These are phyloP conservation scores for Brachirus orientalis DNA, from an alignment of 2,113 vertebrate genomes.

Conservation along the genomic window DNA sequence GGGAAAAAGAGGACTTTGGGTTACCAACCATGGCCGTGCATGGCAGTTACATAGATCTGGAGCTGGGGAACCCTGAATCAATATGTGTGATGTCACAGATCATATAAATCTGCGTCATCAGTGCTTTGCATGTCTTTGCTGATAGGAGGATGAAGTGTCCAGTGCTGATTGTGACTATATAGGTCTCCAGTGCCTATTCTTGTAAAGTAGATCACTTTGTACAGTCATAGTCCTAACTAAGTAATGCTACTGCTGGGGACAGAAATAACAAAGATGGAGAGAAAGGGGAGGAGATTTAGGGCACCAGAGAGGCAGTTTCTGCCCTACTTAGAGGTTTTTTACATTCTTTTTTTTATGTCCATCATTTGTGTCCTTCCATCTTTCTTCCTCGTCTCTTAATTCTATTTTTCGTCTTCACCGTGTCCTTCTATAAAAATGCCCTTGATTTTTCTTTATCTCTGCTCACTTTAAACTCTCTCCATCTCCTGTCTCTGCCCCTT, in stretches of 20 bases:
- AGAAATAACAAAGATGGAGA: slow-evolving; percentile 45
- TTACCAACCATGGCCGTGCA: slow-evolving; percentile 10
- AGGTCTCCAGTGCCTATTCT: slow-evolving; percentile 74
- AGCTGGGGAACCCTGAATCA: slow-evolving; percentile 53
- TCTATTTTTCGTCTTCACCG: slow-evolving; percentile 10
- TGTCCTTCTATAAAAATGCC: slow-evolving; percentile 25
- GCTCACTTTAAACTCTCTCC: slow-evolving; percentile 12
- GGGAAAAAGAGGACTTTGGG: slow-evolving; percentile 18
- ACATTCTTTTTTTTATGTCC: slow-evolving; percentile 44
- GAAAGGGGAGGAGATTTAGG: slow-evolving; percentile 37
- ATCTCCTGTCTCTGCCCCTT: background rate
- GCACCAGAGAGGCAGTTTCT: slow-evolving; percentile 44
- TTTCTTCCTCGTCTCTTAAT: slow-evolving; percentile 22
- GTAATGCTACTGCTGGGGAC: slow-evolving; percentile 64
- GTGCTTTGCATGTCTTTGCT: slow-evolving; percentile 39
- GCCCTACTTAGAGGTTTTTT: slow-evolving; percentile 67
- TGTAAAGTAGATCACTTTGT: slow-evolving; percentile 77
- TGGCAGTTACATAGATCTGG: background rate
- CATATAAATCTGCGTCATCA: slow-evolving; percentile 48
- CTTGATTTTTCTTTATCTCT: slow-evolving; percentile 28
- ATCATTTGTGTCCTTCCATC: slow-evolving; percentile 24
- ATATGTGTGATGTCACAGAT: slow-evolving; percentile 46
- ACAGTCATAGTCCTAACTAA: slow-evolving; percentile 57
- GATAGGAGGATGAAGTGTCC: slow-evolving; percentile 41
- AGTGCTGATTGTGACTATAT: slow-evolving; percentile 67